These are phyloP conservation scores for Bombycilla garrulus DNA, from an alignment of 2,113 vertebrate genomes.

Conservation along the genomic window DNA sequence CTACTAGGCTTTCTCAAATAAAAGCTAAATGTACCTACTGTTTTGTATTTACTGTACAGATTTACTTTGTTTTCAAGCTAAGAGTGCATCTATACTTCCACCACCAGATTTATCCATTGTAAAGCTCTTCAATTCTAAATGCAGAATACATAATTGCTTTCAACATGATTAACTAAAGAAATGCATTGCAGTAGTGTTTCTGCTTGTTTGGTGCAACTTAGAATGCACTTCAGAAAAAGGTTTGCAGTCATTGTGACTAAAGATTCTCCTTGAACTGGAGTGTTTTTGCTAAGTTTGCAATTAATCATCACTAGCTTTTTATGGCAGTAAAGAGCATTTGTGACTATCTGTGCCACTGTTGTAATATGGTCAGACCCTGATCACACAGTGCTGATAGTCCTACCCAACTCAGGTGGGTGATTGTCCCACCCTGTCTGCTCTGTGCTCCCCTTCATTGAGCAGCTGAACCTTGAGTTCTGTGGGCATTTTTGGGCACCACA, in stretches of 20 bases:
- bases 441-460: not conserved
- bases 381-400: not conserved
- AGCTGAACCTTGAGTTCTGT: not conserved
- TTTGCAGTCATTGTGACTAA: not conserved
- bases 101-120: not conserved
- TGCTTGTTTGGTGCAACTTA: not conserved
- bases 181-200: not conserved
- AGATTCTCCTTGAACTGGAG: not conserved
- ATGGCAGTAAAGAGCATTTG: not conserved
- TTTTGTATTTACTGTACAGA: not conserved
- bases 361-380: not conserved
- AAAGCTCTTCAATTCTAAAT: not conserved
- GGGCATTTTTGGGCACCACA: not conserved
- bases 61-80: not conserved
- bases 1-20: not conserved
- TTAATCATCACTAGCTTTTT: not conserved
- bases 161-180: not conserved
- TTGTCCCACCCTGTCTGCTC: not conserved
- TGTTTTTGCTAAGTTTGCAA: not conserved
- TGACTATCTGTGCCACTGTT: not conserved
- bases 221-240: not conserved
- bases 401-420: rapidly evolving
- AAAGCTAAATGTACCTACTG: not conserved
- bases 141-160: not conserved
- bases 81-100: not conserved